Conservation (phyloP, 2,113 vertebrate species). For the Felis catus region F.catus_Fca126_mat1.0 CM031411.1:55042001-55042500, state of each 20-base stretch:
- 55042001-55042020: not conserved
- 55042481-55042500: not conserved
- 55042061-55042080: not conserved
- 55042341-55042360: not conserved
- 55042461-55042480: not conserved
- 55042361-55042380: not conserved
- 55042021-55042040: not conserved
- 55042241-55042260: not conserved
- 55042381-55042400: not conserved
- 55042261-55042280: not conserved
- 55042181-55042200: not conserved
- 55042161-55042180: not conserved
- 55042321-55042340: not conserved
- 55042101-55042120: not conserved
- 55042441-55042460: not conserved
- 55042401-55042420: not conserved
- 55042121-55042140: not conserved
- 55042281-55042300: not conserved
- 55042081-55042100: not conserved
- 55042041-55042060: not conserved
- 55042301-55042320: not conserved
- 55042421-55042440: not conserved
- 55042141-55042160: not conserved
- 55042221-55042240: not conserved
- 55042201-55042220: not conserved